These are phyloP conservation scores for Pomatostomus ruficeps DNA, from an alignment of 2,113 vertebrate genomes.

Conservation along the genomic window DNA sequence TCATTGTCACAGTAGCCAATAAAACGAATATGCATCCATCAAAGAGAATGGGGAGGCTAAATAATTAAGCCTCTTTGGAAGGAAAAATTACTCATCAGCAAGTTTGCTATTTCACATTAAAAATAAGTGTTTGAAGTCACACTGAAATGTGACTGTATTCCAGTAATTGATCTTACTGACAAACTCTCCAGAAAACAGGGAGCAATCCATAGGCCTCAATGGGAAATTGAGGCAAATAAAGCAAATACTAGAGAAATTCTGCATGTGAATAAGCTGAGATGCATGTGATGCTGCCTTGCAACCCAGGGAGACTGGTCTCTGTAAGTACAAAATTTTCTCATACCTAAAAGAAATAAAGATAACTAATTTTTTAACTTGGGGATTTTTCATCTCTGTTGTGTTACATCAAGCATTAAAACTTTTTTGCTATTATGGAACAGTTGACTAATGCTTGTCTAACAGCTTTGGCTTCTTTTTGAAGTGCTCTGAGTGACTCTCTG, in stretches of 20 bases:
- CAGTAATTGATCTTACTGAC: background rate
- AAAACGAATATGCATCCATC: background rate
- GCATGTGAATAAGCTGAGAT: background rate
- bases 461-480: background rate
- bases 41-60: background rate
- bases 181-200: background rate
- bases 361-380: background rate
- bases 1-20: background rate
- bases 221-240: background rate
- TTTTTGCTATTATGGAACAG: background rate
- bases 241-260: background rate
- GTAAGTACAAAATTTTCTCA: background rate
- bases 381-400: background rate
- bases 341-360: background rate
- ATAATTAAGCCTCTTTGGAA: constrained; percentile 33
- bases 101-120: background rate
- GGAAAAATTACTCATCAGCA: constrained; percentile 13
- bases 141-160: background rate
- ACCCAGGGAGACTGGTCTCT: background rate
- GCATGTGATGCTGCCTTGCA: fast-evolving
- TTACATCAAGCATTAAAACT: background rate
- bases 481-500: background rate
- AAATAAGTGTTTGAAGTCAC: background rate
- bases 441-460: background rate
- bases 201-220: background rate